Base-by-base conservation (phyloP, 2,888 invertebrate species). In the Scaptomyza flava region DNA sequence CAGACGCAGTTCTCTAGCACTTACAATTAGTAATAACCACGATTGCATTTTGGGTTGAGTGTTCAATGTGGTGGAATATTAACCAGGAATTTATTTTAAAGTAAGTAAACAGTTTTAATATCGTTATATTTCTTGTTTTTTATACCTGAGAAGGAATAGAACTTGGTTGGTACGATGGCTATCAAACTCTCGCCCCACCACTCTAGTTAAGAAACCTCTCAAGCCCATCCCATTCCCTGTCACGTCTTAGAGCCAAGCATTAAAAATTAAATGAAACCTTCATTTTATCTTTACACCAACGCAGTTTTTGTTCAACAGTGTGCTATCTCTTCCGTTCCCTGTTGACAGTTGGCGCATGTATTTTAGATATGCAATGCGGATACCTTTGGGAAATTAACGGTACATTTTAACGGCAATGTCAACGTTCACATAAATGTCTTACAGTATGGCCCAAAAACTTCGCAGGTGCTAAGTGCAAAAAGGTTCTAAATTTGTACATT, bases 371-470 rank as follows among this genome's bases (percentile, higher is more conserved):
- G 86, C 86, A 82, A 47, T 74, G 68, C 46, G 65, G 62, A 73
- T 71, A 68, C 87, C 87, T 72, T 68, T 68, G 82, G 82, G 82
- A 82, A 82, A 82, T 82, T 87, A 82, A 72, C 81, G 67, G 60
- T 69, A 87, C 73, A 81, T 79, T 79, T 87, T 77, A 64, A 80
- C 60, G 71, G 65, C 64, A 59, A 68, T 72, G 62, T 57, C 64
- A 71, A 76, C 64, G 56, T 48, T 67, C 61, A 52, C 51, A 57
- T 62, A 53, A 61, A 60, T 60, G 45, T 58, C 67, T 57, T 59
- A 54, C 54, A 66, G 48, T 72, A 65, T 57, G 73, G 69, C 60
- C 61, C 51, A 68, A 53, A 36, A 48, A 61, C 12, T 66, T 27
- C 43, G 34, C n/a, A 36, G 36, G 36, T 36, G 36, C n/a, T n/a